phyloP scores from a whole-genome alignment of 2,888 invertebrate genomes.

The Rhamnusium bicolor region DNA sequence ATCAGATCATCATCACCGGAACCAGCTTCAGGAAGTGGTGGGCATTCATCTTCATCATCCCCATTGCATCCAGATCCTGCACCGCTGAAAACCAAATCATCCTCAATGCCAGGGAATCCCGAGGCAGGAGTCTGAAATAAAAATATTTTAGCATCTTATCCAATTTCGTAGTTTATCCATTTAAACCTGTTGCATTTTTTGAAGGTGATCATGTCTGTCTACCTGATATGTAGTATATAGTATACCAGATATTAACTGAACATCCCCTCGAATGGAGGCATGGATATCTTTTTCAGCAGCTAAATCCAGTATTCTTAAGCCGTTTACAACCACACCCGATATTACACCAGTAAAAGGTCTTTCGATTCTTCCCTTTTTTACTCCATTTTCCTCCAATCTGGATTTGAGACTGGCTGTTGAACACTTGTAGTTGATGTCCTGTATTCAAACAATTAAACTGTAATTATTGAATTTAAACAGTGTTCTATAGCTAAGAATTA shows the following conservation, averaged over 20 bases:
- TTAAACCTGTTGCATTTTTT: constrained; percentile 89
- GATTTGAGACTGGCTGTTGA: constrained; percentile 93
- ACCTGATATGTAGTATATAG: too few species aligned
- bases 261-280: constrained; percentile 87
- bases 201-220: constrained; percentile 82
- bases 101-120: constrained; percentile 84
- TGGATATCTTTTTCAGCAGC: constrained; percentile 88
- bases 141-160: not conserved
- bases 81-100: constrained; percentile 93
- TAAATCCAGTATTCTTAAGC: constrained; percentile 86
- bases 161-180: not conserved
- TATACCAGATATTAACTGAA: constrained; percentile 83
- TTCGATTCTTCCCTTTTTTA: constrained; percentile 79
- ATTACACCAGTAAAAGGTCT: constrained; percentile 90
- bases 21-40: constrained; percentile 86
- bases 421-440: constrained; percentile 81
- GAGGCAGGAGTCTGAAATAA: constrained; percentile 84
- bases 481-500: too few species aligned
- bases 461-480: too few species aligned
- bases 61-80: constrained; percentile 93
- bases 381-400: constrained; percentile 91
- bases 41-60: constrained; percentile 94
- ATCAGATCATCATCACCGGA: constrained; percentile 91
- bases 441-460: not conserved
- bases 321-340: constrained; percentile 92